Conservation (phyloP, 2,888 invertebrate species). For the Heteromyza rotundicornis region DNA sequence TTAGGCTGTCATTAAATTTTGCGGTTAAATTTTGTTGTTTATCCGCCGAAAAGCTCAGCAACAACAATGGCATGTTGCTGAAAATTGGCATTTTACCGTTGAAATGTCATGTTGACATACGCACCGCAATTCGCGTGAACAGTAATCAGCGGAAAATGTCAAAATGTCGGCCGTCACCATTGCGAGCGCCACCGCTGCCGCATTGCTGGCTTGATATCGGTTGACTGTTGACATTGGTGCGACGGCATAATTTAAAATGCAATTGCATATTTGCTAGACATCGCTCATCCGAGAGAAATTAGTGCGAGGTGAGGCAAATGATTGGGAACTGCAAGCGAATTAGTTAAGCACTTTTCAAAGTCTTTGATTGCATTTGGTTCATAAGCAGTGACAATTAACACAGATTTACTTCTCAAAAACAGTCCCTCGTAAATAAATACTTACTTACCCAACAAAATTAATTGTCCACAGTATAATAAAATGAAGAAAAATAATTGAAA, state of each 20-base stretch:
- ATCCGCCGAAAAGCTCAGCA: neutral
- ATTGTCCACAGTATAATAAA: no score
- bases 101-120: slow-evolving; percentile 30
- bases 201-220: neutral
- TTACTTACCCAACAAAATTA: no score
- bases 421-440: no score
- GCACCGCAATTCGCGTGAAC: neutral
- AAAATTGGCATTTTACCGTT: slow-evolving; percentile 15
- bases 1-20: slow-evolving; percentile 59
- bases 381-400: no score
- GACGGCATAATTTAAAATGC: neutral
- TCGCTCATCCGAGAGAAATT: no score
- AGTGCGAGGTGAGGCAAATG: no score
- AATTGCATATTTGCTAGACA: neutral
- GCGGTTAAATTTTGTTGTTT: slow-evolving; percentile 36
- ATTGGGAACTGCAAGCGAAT: no score
- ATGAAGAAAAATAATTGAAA: no score
- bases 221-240: neutral
- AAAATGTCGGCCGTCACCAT: slow-evolving; percentile 30
- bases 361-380: no score
- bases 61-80: neutral
- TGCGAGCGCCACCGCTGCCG: neutral
- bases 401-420: no score
- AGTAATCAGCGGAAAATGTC: slow-evolving; percentile 53
- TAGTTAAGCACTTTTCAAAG: no score